Evolutionary conservation across 2,888 invertebrate species (phyloP).

Genomic region (Neoaliturus tenellus): DNA sequence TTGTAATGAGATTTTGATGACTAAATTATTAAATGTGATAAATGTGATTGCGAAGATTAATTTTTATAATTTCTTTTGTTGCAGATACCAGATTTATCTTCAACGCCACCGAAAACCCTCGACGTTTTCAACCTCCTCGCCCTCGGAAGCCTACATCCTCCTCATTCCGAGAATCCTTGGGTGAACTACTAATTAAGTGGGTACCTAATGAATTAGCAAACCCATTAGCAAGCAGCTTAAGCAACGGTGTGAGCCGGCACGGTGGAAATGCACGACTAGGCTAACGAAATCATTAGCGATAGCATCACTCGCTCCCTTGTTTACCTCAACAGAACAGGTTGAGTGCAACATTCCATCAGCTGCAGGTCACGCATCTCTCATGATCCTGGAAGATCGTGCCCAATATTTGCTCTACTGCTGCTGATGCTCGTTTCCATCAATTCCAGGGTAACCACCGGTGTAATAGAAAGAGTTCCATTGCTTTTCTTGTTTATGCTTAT

Average conservation of each 20-base stretch:
- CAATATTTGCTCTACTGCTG: constrained; percentile 21
- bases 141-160: too few species aligned
- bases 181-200: constrained; percentile 47
- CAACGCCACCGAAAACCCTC: background rate
- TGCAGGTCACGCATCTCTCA: constrained; percentile 15
- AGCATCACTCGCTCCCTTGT: constrained; percentile 33
- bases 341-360: constrained; percentile 45
- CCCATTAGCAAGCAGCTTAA: constrained; percentile 42
- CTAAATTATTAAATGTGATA: too few species aligned
- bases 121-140: background rate
- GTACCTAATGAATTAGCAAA: constrained; percentile 42
- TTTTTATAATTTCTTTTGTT: too few species aligned
- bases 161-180: too few species aligned
- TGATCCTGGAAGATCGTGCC: background rate
- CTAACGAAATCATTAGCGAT: constrained; percentile 48
- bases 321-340: constrained; percentile 35
- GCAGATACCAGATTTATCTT: too few species aligned
- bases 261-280: constrained; percentile 19
- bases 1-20: too few species aligned
- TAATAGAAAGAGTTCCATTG: constrained; percentile 4
- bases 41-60: too few species aligned
- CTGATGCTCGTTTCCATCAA: background rate
- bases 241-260: constrained; percentile 36
- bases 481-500: too few species aligned
- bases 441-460: background rate